These are phyloP conservation scores for Trichogramma pretiosum DNA, from an alignment of 1,140 invertebrate species.

Conservation along the genomic window DNA sequence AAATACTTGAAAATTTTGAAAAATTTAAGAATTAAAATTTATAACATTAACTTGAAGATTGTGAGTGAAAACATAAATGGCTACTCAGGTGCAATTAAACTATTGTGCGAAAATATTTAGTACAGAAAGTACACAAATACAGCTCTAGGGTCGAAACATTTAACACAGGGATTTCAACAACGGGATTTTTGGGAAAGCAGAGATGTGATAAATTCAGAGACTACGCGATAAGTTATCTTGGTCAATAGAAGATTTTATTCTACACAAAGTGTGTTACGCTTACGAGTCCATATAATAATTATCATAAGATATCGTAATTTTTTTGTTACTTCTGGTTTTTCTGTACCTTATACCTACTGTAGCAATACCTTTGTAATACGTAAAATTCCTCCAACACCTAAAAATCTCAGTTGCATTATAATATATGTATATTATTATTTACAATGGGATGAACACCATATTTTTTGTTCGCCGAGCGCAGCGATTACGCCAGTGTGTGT, in stretches of 20 bases:
- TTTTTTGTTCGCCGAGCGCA: constrained; percentile 18
- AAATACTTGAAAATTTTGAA: too few species aligned
- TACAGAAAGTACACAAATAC: constrained; percentile 3
- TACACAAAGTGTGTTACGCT: constrained; percentile 43
- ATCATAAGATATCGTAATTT: constrained; percentile 28
- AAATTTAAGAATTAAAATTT: too few species aligned
- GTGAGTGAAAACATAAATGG: too few species aligned
- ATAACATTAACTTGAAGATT: too few species aligned
- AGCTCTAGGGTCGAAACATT: constrained; percentile 2
- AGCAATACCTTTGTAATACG: too few species aligned
- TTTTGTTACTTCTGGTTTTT: constrained; percentile 26
- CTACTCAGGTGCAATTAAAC: neutral
- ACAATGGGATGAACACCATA: constrained; percentile 37
- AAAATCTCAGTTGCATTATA: neutral
- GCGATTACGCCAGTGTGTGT: constrained; percentile 15
- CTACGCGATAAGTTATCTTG: constrained; percentile 27
- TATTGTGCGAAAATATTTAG: neutral
- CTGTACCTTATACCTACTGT: too few species aligned
- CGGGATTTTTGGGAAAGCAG: neutral
- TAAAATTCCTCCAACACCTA: constrained; percentile 26
- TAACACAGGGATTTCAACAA: neutral
- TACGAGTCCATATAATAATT: constrained; percentile 34
- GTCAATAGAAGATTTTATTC: constrained; percentile 47
- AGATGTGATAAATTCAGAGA: constrained; percentile 16
- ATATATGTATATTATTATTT: constrained; percentile 11